Conservation (phyloP, 2,113 vertebrate genomes). For the Centropus unirufus region DNA sequence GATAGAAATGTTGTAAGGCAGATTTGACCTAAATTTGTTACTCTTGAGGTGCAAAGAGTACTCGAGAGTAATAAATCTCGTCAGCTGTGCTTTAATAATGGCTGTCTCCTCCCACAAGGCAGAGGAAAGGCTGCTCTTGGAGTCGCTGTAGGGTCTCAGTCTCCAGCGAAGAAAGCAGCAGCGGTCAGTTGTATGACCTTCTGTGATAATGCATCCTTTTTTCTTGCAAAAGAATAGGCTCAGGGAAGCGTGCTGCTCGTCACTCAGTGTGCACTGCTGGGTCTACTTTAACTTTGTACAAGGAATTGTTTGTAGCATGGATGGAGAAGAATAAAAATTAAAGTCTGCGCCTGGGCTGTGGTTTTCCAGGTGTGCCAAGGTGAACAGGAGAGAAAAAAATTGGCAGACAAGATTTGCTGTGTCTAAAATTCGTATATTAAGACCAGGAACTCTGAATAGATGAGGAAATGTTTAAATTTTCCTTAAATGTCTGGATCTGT, state of each 20-base stretch:
- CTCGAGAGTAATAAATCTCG: neutral
- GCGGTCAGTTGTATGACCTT: neutral
- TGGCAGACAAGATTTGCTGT: neutral
- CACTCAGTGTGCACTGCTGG: neutral
- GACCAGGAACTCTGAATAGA: neutral
- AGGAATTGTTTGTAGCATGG: neutral
- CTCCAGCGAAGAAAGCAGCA: neutral
- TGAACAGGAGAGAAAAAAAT: neutral
- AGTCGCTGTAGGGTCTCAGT: neutral
- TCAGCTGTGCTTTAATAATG: neutral
- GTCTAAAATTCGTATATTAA: neutral
- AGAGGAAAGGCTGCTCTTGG: neutral
- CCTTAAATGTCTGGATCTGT: neutral
- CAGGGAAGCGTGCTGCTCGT: neutral
- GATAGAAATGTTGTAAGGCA: neutral
- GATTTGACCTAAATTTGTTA: conserved; percentile 32
- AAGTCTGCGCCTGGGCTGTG: neutral
- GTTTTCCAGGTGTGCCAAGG: neutral
- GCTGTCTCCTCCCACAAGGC: neutral
- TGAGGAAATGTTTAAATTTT: neutral
- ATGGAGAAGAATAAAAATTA: neutral
- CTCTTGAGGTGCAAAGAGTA: conserved; percentile 5
- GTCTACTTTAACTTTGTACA: neutral
- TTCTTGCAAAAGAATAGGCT: neutral
- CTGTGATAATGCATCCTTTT: neutral